phyloP scores from a whole-genome alignment of 2,888 invertebrate species.

The Agelastica alni region DNA sequence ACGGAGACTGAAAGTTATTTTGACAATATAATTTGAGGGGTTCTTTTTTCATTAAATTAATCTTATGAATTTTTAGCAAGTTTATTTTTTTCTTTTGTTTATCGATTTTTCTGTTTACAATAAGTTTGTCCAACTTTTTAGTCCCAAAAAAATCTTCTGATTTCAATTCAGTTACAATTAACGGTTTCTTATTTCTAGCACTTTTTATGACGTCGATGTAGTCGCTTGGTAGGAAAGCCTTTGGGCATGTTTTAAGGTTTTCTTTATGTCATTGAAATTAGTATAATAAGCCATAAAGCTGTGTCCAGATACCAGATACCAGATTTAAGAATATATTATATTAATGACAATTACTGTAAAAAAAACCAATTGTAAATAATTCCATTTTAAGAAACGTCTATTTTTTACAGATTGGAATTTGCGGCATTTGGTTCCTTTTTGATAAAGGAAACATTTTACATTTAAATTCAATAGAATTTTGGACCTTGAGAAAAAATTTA shows the following conservation, averaged over 20 bases:
- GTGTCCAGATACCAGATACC: conserved; percentile 1
- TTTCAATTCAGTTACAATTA: not conserved
- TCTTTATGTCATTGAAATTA: not conserved
- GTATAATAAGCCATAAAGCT: not conserved
- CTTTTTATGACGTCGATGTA: conserved; percentile 1
- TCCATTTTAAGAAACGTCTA: too few relatives aligned
- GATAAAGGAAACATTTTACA: too few relatives aligned
- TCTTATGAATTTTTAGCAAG: conserved; percentile 1
- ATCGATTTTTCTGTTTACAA: conserved; percentile 3
- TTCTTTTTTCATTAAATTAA: not conserved
- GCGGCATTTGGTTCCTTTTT: too few relatives aligned
- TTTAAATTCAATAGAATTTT: too few relatives aligned
- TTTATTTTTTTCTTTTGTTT: conserved; percentile 2
- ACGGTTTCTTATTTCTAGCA: conserved; percentile 2
- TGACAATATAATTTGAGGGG: conserved; percentile 4
- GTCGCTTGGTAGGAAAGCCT: too few relatives aligned
- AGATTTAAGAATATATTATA: too few relatives aligned
- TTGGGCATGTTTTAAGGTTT: conserved; percentile 5
- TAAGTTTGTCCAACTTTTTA: too few relatives aligned
- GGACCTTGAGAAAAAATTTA: too few relatives aligned
- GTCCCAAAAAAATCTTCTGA: not conserved
- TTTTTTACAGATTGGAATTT: too few relatives aligned
- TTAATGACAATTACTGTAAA: too few relatives aligned
- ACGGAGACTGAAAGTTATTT: not conserved
- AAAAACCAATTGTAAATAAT: too few relatives aligned